Conservation (phyloP, 1,140 invertebrate genomes). For the Zaprionus gabonicus region DNA sequence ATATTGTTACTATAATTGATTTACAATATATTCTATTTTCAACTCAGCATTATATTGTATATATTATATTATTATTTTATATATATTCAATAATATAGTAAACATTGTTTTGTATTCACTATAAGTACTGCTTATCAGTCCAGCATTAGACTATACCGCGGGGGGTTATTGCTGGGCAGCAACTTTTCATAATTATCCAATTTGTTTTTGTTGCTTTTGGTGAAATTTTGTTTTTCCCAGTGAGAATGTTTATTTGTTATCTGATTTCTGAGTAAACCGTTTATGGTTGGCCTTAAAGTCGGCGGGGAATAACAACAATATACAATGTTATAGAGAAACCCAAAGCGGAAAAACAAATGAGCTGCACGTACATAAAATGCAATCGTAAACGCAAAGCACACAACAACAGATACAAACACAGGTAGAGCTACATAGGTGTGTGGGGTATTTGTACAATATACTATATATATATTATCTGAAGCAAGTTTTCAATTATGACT, state of each 20-base stretch:
- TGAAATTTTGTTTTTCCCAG: constrained; percentile 1
- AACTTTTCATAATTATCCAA: background rate
- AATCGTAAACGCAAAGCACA: constrained; percentile 13
- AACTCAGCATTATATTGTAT: no score
- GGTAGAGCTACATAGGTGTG: background rate
- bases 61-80: no score
- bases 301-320: constrained; percentile 28
- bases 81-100: no score
- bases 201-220: background rate
- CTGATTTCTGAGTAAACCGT: constrained; percentile 13
- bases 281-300: constrained; percentile 3
- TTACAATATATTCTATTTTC: no score
- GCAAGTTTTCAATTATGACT: constrained; percentile 7
- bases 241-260: constrained; percentile 19
- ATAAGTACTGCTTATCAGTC: background rate
- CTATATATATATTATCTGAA: background rate
- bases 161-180: no score
- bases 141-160: background rate
- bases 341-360: constrained; percentile 44
- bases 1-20: no score
- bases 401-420: constrained; percentile 20
- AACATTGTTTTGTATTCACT: background rate
- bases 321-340: constrained; percentile 2
- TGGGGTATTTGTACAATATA: background rate
- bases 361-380: constrained; percentile 43